Evolutionary conservation across 2,888 invertebrate species (phyloP), one percentile per base, ranked within the genome.

Genomic region (Gastrophysa polygoni): DNA sequence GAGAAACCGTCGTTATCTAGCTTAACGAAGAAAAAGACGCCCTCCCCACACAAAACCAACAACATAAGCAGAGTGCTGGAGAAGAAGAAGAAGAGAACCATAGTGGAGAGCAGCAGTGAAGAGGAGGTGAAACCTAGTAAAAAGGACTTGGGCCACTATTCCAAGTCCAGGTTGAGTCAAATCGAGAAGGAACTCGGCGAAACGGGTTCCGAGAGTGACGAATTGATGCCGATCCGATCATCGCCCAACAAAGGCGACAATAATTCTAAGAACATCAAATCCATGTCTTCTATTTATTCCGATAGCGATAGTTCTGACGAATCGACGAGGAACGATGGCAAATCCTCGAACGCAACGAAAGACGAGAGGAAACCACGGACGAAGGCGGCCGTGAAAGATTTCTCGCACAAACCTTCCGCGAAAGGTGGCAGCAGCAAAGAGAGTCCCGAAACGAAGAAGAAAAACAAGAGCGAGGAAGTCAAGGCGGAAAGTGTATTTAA

Each of bases 321-420:
- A 32, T 85, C 89, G 0, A 89, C 89, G 75, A 80, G 83, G 1
- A 87, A 86, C 72, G 84, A 85, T 50, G 86, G 86, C 55, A 84
- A 84, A 68, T 87, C 88, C 14, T 85, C 87, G 1, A 87, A 85
- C 73, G 86, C 87, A 32, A 84, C 86, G 0, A 89, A 87, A 75
- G 90, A 91, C 80, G 88, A 89, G 76, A 83, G 86, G 70, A 84
- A 84, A 48, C 85, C 92, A 67, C 86, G 92, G 71, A 93, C 93
- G 11, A 94, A 94, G 82, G 92, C 91, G 14, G 91, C 93, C 8
- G 89, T 93, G 80, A 94, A 94, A 80, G 92, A 93, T 77, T 93
- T 93, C 76, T 87, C 90, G 46, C 84, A 79, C 49, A 80, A 80
- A 75, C 77, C 79, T 5, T 73, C 78, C 46, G 72, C 76, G 59